A percentile compares a stretch with the other conserved stretches of the same genome.
Evolutionary conservation across 2,113 vertebrate genomes (phyloP).

Genomic region (Rhinolophus ferrumequinum): DNA sequence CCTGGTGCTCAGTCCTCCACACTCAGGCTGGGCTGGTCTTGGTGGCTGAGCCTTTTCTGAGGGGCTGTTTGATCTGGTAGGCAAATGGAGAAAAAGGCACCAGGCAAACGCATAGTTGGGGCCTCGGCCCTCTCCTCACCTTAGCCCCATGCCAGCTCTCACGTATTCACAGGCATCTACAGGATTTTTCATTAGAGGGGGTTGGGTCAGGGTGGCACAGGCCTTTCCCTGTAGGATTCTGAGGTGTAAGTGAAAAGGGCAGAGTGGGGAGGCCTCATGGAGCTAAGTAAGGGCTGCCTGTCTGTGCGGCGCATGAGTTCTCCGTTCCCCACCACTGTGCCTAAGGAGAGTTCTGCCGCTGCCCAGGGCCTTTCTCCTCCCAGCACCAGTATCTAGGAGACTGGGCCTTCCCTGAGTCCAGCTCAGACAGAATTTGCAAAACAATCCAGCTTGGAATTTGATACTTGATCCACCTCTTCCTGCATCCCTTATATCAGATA

Average conservation of each 20-base stretch:
- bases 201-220: background rate
- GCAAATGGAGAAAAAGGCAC: background rate
- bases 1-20: background rate
- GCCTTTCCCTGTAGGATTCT: background rate
- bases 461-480: conserved; percentile 2
- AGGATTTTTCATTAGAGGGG: background rate
- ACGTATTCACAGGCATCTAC: background rate
- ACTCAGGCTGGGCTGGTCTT: background rate
- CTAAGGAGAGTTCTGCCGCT: background rate
- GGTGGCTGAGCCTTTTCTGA: background rate
- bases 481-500: background rate
- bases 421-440: conserved; percentile 10
- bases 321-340: background rate
- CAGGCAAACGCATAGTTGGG: background rate
- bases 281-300: too few relatives aligned
- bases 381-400: background rate
- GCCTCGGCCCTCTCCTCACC: background rate
- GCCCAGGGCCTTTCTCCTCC: background rate
- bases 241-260: background rate
- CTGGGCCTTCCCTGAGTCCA: background rate
- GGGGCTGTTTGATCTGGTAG: background rate
- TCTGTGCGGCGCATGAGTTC: background rate
- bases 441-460: conserved; percentile 30
- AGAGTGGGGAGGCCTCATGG: background rate
- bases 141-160: background rate